Percentiles rank a stretch among this genome's conserved stretches.
Conservation (phyloP, 2,113 vertebrate genomes). For the Aramus guarauna region DNA sequence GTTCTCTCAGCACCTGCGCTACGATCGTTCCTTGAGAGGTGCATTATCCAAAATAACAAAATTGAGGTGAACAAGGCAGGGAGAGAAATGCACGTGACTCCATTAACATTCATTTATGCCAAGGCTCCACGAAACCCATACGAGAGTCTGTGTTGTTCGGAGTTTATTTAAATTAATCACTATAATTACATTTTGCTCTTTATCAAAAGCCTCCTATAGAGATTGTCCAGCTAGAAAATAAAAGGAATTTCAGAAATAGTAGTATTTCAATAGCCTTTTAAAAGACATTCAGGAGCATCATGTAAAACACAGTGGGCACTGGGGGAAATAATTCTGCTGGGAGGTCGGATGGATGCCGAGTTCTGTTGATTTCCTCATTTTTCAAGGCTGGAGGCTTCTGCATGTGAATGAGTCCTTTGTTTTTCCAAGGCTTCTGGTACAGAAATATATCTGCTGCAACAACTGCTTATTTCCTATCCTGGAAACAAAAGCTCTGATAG, state of each 20-base stretch:
- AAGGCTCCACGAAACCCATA: background rate
- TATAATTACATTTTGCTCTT: conserved; percentile 33
- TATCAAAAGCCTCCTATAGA: conserved; percentile 5
- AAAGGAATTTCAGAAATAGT: conserved; percentile 19
- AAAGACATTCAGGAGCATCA: background rate
- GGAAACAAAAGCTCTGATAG: background rate
- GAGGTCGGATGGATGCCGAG: background rate
- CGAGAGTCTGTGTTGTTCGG: background rate
- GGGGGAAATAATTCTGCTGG: conserved; percentile 16
- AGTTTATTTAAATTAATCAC: conserved; percentile 34
- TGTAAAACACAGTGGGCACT: background rate
- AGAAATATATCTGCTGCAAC: conserved; percentile 38
- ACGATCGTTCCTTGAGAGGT: background rate
- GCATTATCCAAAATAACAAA: conserved; percentile 33
- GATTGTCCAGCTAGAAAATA: conserved; percentile 4
- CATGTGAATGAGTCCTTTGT: conserved; percentile 36
- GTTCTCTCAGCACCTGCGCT: background rate
- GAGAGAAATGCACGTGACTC: background rate
- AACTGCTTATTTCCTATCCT: background rate
- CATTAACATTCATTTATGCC: conserved; percentile 35
- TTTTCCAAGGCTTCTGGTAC: conserved; percentile 32
- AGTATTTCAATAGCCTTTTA: background rate
- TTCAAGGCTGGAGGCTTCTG: conserved; percentile 36
- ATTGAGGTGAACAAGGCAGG: conserved; percentile 11
- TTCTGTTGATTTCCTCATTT: conserved; percentile 42